Evolutionary conservation across 2,113 vertebrate species (phyloP), one percentile per base, ranked within the genome.

Genomic region (Oryzias celebensis): DNA sequence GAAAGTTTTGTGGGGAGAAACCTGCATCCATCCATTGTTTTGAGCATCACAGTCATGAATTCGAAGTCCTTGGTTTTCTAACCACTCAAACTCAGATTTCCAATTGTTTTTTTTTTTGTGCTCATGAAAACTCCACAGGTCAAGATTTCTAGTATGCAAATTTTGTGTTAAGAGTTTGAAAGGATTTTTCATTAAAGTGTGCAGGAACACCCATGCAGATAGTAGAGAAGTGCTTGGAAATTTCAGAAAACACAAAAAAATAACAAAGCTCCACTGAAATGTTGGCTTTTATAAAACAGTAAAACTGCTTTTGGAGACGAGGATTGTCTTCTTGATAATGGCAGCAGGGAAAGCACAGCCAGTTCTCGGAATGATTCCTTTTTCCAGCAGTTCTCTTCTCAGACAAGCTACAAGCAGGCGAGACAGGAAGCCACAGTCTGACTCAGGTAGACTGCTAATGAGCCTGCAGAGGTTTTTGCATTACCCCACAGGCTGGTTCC

Each of bases 391-490:
- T 61, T 81, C 77, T 78, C 75, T 50, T 57, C 68, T 72, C 73
- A 74, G 48, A 68, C 58, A 61, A 81, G 75, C 73, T 62, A 65
- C 58, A 24, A 73, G 80, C 65, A 43, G 58, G 58, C 73, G 55
- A 75, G 67, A 71, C 71, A 69, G 76, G 65, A 55, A 83, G 59
- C 28, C 62, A 77, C 62, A 46, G 68, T 68, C 61, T 64, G 55
- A 70, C 68, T 66, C 69, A 58, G 58, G 26, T 13, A 58, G 83
- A 86, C 80, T 84, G 68, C 80, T 83, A 80, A 91, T 89, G 78
- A 84, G 52, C 31, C 52, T 48, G 42, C 45, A 58, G 58, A 70
- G 59, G 52, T 62, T 17, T 65, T 63, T 67, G 44, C 69, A 61
- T 54, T 52, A 60, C 52, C 61, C 58, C n/a, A 20, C 59, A 61